phyloP scores from a whole-genome alignment of 1,140 invertebrate genomes.

The Ephestia elutella region DNA sequence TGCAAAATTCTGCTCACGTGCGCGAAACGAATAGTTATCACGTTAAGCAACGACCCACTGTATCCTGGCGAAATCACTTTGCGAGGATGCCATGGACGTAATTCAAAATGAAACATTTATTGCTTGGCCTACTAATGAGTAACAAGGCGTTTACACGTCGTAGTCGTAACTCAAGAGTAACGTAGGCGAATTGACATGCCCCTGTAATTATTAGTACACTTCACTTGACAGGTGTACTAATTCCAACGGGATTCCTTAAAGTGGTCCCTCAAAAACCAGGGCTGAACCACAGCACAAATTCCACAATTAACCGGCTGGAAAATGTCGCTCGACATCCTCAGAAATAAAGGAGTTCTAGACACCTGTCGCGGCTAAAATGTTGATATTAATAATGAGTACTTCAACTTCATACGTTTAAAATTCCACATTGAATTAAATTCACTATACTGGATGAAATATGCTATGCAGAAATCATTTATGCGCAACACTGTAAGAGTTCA shows the following conservation, averaged over 20 bases:
- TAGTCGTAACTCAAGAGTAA: background rate
- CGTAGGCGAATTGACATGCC: background rate
- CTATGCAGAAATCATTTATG: background rate
- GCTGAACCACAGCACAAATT: slow-evolving; percentile 39
- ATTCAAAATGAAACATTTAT: too few relatives aligned
- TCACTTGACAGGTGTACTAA: slow-evolving; percentile 39
- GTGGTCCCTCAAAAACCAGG: slow-evolving; percentile 50
- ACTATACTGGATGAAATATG: background rate
- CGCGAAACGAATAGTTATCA: background rate
- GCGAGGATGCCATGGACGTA: too few relatives aligned
- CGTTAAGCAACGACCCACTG: background rate
- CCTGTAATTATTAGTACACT: slow-evolving; percentile 5
- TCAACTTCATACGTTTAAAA: slow-evolving; percentile 14
- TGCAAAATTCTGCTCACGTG: slow-evolving; percentile 1
- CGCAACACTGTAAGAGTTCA: background rate
- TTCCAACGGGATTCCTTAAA: slow-evolving; percentile 46
- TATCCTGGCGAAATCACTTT: background rate
- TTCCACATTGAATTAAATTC: background rate
- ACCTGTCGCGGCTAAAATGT: slow-evolving; percentile 31
- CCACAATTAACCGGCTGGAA: slow-evolving; percentile 59
- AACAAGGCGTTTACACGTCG: background rate
- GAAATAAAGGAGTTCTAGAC: slow-evolving; percentile 40
- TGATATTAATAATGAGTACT: slow-evolving; percentile 1
- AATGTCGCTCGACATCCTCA: slow-evolving; percentile 56
- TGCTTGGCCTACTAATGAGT: background rate